Evolutionary conservation across 1,140 invertebrate genomes (phyloP), one percentile per base, ranked within the genome.

Genomic region (Bradysia coprophila): DNA sequence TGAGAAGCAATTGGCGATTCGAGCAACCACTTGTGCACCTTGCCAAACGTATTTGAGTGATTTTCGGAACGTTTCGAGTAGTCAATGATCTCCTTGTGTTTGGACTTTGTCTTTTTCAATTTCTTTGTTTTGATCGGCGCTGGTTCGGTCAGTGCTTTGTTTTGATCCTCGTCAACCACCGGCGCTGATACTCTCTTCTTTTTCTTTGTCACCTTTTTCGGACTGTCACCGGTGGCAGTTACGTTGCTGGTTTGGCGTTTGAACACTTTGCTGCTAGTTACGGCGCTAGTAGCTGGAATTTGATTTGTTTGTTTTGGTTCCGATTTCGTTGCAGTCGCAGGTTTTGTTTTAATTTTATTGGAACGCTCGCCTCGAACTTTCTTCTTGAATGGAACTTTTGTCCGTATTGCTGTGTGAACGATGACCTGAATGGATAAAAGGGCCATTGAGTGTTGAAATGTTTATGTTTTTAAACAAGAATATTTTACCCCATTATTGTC

Each of bases 11-110:
- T 60, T 0, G 69, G 79, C 0, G 81, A 81, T 33, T 78, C 80
- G 31, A 85, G 51, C n/a, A 87, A 57, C 83, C 82, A 86, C 44
- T 80, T 83, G 43, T 82, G 75, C 4, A 87, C 83, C 61, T 86
- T 86, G 19, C 76, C 78, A 38, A 84, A 69, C 0, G 82, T 78
- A 59, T 85, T 82, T 0, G 73, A 69, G 48, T 77, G 72, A 43
- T 64, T 50, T 39, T 82, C 81, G 51, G 50, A 20, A 49, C 51
- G 22, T 50, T 54, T 49, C 15, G 57, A 60, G 48, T 86, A 84
- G 53, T 85, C 79, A 42, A 86, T 83, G 2, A 82, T 78, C 58
- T 83, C 78, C 48, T 81, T 82, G 45, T 65, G 68, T 55, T 70
- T 65, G 0, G 57, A 53, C 21, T 62, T 4, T 19, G 36, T 20